Evolutionary conservation across 2,888 invertebrate genomes (phyloP), one percentile per base, ranked within the genome.

Genomic region (Megaustenia siamemsis): DNA sequence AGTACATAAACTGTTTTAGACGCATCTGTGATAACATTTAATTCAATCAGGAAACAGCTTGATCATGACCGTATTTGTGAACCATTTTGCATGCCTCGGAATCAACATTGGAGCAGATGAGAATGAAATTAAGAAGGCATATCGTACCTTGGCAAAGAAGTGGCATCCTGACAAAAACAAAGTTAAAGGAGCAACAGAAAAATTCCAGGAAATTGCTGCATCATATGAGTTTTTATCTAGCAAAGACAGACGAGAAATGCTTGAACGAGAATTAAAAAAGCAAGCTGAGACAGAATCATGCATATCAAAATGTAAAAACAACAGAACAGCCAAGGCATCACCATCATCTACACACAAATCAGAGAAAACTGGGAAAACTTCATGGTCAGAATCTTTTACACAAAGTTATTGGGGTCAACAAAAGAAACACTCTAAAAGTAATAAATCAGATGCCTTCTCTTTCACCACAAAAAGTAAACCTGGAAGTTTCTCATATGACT

Each of bases 111-210:
- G 91, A 8, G 91, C 92, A 0, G 86, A 87, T 8, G 92, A 91
- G 68, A 91, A 92, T 79, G 92, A 93, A 43, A 87, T 93, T 28
- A 93, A 93, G 85, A 93, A 92, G 78, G 91, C 93, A 8, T 93
- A 92, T 87, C 86, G 91, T 43, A 83, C 82, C 18, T 87, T 93
- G 10, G 93, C 93, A 32, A 92, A 90, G 73, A 88, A 92, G 82
- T 93, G 88, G 87, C 93, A 93, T 82, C 93, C 93, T 0, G 93
- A 93, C 85, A 93, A 93, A 87, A 93, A 93, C 87, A 90, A 90
- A 38, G 89, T 88, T 1, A 80, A 87, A 21, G 91, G 90, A 6
- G 93, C 93, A 4, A 93, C 92, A 80, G 93, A 93, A 83, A 91
- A 90, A 76, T 93, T 93, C 86, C 93, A 93, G 86, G 91, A 93